Base-by-base conservation (phyloP, 92 coral and sea anemone genomes). In the Porites lobata region DNA sequence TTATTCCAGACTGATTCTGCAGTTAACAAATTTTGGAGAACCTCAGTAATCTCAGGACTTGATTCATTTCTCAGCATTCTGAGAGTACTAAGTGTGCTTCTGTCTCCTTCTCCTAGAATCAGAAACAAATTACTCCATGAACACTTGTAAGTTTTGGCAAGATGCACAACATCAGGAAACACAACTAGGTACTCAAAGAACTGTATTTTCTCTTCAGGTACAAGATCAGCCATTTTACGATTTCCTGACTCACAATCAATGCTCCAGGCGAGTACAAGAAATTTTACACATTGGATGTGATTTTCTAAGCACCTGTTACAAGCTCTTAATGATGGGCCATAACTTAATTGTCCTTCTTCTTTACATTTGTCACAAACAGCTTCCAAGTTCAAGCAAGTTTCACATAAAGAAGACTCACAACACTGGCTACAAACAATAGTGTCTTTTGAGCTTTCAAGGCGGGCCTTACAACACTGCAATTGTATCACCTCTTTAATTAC, bases 61-160 rank as follows among this genome's bases (percentile, higher is more conserved):
- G 87, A 80, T 43, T 90, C 88, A 79, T 81, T 73, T 57, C 87
- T 86, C 79, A 86, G 85, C 79, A 66, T 86, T 90, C 91, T 70
- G 9, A 90, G 91, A 50, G 91, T 80, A 4, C 79, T 75, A 73
- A 90, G 88, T 7, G 91, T 79, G 82, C 84, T 90, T 76, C 92
- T 82, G 88, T 88, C 88, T 51, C 91, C 91, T 52, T 86, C 84
- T 51, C 90, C 87, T 43, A 79, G 94, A 7, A 90, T 66, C 65
- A 90, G 80, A 52, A 79, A 90, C 91, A 88, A 90, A 29, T 90
- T 80, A 52, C 80, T 78, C 90, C 86, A 78, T 47, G 86, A 70
- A 72, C 93, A 85, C 65, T 86, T 86, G 88, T 80, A 86, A 50
- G 88, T 74, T 90, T 90, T 90, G 65, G 80, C 91, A 50, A 90